Base-by-base conservation (phyloP, 2,797 vertebrate genomes). In the Muscicapa comitata region DNA sequence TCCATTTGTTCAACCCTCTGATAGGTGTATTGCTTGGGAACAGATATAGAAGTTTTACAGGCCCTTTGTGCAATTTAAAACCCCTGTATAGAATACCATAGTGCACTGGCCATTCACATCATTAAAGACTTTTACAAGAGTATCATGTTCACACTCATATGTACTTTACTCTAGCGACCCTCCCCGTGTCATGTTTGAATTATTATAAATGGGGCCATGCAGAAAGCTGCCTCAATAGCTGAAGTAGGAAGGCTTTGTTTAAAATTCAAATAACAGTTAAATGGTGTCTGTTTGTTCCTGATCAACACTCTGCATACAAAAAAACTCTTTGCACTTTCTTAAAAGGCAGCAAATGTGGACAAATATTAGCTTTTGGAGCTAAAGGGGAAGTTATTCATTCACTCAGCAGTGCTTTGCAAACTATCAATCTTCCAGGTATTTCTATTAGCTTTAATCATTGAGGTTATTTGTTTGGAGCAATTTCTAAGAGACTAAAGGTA, bases 241-340 rank as follows among this genome's bases (percentile, higher is more conserved):
- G 89, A 95, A 94, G 94, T 35, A 90, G 86, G 37, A 40, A 94
- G 78, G 82, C 73, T 51, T 96, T 90, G 94, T 97, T 97, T 97
- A 96, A 97, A 98, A 98, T 97, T 96, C 97, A 97, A 94, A 97
- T 97, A 97, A 91, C 82, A 95, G 93, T 90, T 95, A 86, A 95
- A 96, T 76, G 80, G 96, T 96, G 95, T 97, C 96, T 98, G 96
- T 99, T 98, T 99, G 98, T 98, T 98, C 98, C 98, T 95, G 98
- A 98, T 98, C 98, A 97, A 97, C 97, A 97, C 95, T 97, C 92
- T 26, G 59, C 75, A 80, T 88, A 81, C 83, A 96, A 77, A 65
- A 94, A 94, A 65, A 72, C 19, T 92, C 68, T 9, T 97, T 96
- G 93, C 94, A 95, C 97, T 97, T 97, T 97, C 98, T 97, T 95